phyloP scores from a whole-genome alignment of 2,797 vertebrate genomes.

The Crax fasciolata region DNA sequence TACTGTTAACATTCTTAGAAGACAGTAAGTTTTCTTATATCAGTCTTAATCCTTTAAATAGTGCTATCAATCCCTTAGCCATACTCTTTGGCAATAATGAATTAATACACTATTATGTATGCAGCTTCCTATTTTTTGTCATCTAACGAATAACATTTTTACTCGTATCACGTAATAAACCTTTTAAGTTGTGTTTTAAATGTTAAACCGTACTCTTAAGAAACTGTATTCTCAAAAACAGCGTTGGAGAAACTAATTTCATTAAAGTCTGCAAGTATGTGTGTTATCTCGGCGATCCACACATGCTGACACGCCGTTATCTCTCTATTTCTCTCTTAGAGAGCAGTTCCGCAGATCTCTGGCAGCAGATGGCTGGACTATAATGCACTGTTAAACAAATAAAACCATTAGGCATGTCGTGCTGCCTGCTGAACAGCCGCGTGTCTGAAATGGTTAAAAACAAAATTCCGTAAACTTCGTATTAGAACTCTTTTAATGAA shows the following conservation, averaged over 20 bases:
- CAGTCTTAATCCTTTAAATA: background rate
- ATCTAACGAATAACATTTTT: background rate
- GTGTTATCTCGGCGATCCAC: conserved; percentile 64
- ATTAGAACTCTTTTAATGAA: conserved; percentile 45
- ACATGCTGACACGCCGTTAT: conserved; percentile 61
- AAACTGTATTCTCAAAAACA: background rate
- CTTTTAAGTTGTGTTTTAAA: background rate
- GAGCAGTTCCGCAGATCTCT: conserved; percentile 52
- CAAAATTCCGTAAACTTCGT: conserved; percentile 42
- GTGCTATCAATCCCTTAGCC: background rate
- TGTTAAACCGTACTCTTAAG: background rate
- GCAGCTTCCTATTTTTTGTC: background rate
- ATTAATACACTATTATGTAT: background rate
- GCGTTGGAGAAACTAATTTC: background rate
- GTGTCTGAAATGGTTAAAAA: conserved; percentile 53
- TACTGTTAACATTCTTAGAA: background rate
- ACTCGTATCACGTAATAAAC: background rate
- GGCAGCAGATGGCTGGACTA: conserved; percentile 71
- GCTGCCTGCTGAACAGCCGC: conserved; percentile 51
- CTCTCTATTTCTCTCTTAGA: conserved; percentile 44
- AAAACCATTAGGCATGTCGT: conserved; percentile 65
- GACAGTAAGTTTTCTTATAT: background rate
- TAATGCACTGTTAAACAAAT: conserved; percentile 74
- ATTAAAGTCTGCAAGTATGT: conserved; percentile 60
- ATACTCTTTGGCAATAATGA: background rate